Conservation (phyloP, 2,797 vertebrate genomes). For the Sylvilagus floridanus region DNA sequence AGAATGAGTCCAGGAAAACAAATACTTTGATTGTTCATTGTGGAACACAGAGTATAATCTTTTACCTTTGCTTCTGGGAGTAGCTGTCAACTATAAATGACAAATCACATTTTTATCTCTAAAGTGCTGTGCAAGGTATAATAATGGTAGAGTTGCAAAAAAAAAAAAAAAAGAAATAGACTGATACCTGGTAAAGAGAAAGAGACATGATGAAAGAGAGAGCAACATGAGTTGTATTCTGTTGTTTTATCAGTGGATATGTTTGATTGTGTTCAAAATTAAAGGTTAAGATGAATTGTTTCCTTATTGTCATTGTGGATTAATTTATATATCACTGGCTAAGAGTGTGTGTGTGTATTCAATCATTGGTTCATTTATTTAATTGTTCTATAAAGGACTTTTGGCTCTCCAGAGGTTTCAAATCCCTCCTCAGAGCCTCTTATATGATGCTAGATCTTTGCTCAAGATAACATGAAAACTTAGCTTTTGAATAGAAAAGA, state of each 20-base stretch:
- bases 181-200: not conserved
- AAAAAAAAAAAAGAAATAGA: too few relatives aligned
- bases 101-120: slow-evolving; percentile 27
- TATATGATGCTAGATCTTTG: not conserved
- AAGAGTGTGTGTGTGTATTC: not conserved
- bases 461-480: slow-evolving; percentile 10
- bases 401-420: not conserved
- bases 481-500: not conserved
- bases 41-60: not conserved
- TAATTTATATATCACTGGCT: not conserved
- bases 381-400: not conserved
- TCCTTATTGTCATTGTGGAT: not conserved
- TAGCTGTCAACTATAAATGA: not conserved
- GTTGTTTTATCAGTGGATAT: not conserved
- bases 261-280: not conserved
- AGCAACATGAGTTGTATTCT: not conserved
- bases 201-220: not conserved
- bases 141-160: not conserved
- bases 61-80: not conserved
- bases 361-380: not conserved
- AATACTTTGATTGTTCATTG: not conserved
- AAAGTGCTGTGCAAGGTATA: not conserved
- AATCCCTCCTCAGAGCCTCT: not conserved
- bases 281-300: not conserved
- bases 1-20: not conserved